Conservation (phyloP, 2,113 vertebrate genomes). For the Anhinga anhinga region DNA sequence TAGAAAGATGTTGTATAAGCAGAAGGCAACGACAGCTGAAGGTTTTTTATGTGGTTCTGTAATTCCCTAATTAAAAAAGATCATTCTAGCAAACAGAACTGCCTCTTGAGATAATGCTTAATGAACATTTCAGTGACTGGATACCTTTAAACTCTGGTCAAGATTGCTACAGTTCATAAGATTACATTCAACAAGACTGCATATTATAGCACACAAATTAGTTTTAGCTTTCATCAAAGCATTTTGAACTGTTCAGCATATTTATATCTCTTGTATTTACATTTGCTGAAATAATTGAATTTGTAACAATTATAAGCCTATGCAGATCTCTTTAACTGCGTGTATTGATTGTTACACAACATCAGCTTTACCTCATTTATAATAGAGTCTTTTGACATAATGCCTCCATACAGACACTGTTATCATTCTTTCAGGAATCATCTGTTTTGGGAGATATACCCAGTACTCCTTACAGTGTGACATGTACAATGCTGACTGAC, state of each 20-base stretch:
- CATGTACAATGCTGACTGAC: background rate
- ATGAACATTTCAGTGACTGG: slow-evolving; percentile 59
- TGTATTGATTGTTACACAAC: slow-evolving; percentile 48
- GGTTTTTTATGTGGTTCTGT: slow-evolving; percentile 30
- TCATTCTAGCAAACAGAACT: slow-evolving; percentile 55
- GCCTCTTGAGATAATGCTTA: slow-evolving; percentile 63
- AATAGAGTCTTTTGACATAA: slow-evolving; percentile 34
- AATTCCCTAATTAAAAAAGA: slow-evolving; percentile 53
- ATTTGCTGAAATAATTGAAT: slow-evolving; percentile 67
- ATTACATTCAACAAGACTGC: slow-evolving; percentile 24
- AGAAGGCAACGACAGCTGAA: slow-evolving; percentile 9
- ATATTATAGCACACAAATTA: slow-evolving; percentile 27
- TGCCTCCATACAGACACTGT: background rate
- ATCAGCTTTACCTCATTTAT: slow-evolving; percentile 64
- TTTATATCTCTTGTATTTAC: slow-evolving; percentile 61
- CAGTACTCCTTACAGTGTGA: background rate
- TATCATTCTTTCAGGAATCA: slow-evolving; percentile 33
- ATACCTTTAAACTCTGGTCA: slow-evolving; percentile 49
- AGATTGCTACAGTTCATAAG: slow-evolving; percentile 35
- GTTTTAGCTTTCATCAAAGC: slow-evolving; percentile 27
- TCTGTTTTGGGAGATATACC: background rate
- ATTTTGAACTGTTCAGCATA: slow-evolving; percentile 35
- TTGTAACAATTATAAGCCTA: slow-evolving; percentile 44
- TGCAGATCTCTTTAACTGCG: background rate
- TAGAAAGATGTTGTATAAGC: slow-evolving; percentile 36